These are phyloP conservation scores for Onychomys torridus DNA, from an alignment of 2,797 vertebrate species.

Conservation along the genomic window DNA sequence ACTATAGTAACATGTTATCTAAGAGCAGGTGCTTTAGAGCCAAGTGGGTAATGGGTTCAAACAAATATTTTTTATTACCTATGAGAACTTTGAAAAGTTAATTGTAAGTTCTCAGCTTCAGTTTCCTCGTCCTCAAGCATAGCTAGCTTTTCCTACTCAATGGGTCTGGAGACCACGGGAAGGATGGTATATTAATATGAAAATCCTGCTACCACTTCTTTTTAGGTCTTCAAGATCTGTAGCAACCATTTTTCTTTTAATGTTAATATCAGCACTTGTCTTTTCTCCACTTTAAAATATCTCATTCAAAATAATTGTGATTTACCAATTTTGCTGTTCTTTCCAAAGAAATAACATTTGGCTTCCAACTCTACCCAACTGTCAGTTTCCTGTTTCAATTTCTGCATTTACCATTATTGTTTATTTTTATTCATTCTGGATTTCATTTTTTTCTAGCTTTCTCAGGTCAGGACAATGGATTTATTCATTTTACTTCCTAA, in stretches of 20 bases:
- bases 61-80: neutral
- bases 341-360: conserved; percentile 19
- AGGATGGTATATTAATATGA: neutral
- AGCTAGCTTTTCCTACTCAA: neutral
- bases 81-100: neutral
- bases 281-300: neutral
- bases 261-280: neutral
- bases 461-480: neutral
- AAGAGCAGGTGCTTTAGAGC: neutral
- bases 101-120: neutral
- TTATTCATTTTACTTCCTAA: neutral
- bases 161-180: neutral
- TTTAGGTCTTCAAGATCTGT: neutral
- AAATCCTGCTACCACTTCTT: neutral
- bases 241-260: neutral
- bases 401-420: neutral
- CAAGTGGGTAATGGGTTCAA: neutral
- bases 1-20: neutral
- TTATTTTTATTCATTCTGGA: neutral
- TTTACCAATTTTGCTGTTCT: neutral
- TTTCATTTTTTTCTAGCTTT: neutral
- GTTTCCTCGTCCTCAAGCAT: neutral
- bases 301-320: neutral
- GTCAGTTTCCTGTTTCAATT: conserved; percentile 6
- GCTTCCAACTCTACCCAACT: neutral